Base-by-base conservation (phyloP, 2,888 invertebrate species). In the Diloba caeruleocephala region DNA sequence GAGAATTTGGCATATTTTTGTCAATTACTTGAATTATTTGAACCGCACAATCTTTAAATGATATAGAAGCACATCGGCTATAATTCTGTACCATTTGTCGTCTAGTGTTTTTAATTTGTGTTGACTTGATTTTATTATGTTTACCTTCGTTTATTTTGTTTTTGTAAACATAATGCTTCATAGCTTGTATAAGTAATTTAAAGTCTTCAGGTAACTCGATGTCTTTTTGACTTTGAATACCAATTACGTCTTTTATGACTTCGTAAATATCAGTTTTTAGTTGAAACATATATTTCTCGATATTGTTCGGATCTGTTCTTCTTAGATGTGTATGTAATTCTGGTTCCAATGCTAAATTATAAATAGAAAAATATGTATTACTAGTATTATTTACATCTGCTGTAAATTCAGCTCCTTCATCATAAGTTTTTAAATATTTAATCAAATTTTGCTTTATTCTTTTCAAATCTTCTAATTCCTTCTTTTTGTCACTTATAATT, bases 221-320 rank as follows among this genome's bases (percentile, higher is more conserved):
- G 32, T 71, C 58, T 15, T 73, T 64, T 5, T 74, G 23, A 56
- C 73, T 81, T 70, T 84, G 78, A 39, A 90, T 78, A 8, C 36
- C 50, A 12, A 71, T 50, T 9, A 88, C 62, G 53, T 88, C 86
- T 66, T 37, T 78, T 15, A 88, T 68, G 1, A 88, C 84, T 70
- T 84, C 81, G 17, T 79, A 78, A 19, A 90, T 79, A 51, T 90
- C 87, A 17, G 39, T 63, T 78, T 84, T 86, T n/a, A 90, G 56
- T 70, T 87, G 88, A 4, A 61, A 59, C 5, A 81, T 29, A n/a
- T 80, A 74, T 41, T 78, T 80, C 2, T 82, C 71, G 23, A 76
- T 33, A 1, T 48, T 31, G 43, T 65, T 59, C 1, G 52, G 39
- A 32, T 73, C 71, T 1, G 39, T 55, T 59, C 60, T 79, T 60